Evolutionary conservation across 2,888 invertebrate species (phyloP).

Genomic region (Sphecodes monilicornis): DNA sequence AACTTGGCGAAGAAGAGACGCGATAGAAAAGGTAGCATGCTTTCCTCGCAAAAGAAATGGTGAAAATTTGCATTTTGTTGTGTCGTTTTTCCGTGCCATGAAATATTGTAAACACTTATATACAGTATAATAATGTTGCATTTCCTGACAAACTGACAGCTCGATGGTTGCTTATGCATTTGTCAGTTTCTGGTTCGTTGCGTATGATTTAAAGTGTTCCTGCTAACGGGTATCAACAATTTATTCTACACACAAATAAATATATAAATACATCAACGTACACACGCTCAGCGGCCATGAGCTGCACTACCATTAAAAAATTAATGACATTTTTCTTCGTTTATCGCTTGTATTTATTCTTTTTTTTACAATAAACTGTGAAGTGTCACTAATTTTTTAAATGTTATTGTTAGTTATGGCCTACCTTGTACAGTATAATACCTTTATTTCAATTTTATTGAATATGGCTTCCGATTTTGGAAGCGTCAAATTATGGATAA

Average conservation of each 20-base stretch:
- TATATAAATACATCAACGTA: neutral
- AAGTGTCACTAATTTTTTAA: neutral
- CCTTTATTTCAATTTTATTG: neutral
- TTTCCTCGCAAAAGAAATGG: neutral
- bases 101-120: neutral
- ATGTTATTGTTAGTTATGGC: neutral
- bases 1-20: neutral
- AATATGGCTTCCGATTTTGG: slow-evolving; percentile 17
- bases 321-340: neutral
- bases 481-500: neutral
- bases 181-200: neutral
- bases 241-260: neutral
- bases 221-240: neutral
- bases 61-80: neutral
- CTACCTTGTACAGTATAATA: neutral
- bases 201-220: neutral
- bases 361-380: neutral
- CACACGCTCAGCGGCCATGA: neutral
- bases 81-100: slow-evolving; percentile 22
- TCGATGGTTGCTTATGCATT: neutral
- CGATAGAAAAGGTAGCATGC: neutral
- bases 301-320: neutral
- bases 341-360: neutral
- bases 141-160: neutral
- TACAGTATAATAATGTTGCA: neutral